Base-by-base conservation (phyloP, 1,140 invertebrate genomes). In the Epicauta chinensis region DNA sequence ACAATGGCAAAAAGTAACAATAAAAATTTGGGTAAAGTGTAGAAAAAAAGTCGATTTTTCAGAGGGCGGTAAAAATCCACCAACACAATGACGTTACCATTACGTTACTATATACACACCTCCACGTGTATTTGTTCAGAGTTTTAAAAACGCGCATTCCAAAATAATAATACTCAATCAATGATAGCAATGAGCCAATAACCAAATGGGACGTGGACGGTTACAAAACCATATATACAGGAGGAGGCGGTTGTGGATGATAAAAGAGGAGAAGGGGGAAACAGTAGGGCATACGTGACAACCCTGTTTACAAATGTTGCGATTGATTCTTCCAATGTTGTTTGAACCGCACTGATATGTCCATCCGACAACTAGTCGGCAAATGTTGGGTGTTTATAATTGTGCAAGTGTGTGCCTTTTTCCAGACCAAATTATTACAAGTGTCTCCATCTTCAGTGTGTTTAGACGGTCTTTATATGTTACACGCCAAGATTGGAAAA, bases 131-230 rank as follows among this genome's bases (percentile, higher is more conserved):
- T 68, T 67, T 68, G 61, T 69, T 62, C 64, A 65, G 68, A 66
- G 65, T 69, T 70, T 70, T 68, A 69, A 70, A 70, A 70, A 70
- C 66, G 68, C 68, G 68, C 68, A 70, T 68, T 68, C 64, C 68
- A 71, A 71, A 71, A 71, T 65, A 71, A 71, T 71, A 69, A 71
- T 71, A 71, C 67, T 71, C 68, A 71, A 71, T 71, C 68, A 71
- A 69, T 68, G 68, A 70, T 69, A 67, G 67, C 66, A 68, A 68
- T 70, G 68, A 70, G 68, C 68, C 68, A 71, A 71, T 71, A 71
- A 71, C 68, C 68, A 71, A 69, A 71, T 71, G 68, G 67, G 63
- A 68, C 64, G 67, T 63, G 65, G 66, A 66, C 62, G 65, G 61
- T 23, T 23, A 23, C 23, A 23, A 23, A 23, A 23, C 23, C 23